phyloP scores from a whole-genome alignment of 2,797 vertebrate species.

The Hippopotamyrus pictus region DNA sequence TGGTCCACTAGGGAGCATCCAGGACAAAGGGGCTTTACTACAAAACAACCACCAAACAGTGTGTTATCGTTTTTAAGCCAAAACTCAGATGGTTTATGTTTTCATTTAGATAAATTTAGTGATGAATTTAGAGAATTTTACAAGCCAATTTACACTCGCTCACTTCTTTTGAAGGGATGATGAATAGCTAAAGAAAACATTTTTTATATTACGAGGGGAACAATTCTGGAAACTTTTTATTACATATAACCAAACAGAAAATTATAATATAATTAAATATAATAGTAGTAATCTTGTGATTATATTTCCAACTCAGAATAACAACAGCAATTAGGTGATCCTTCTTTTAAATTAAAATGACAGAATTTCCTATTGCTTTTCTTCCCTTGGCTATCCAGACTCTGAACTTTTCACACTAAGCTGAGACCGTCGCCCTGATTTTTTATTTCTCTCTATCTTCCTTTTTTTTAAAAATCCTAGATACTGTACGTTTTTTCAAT shows the following conservation, averaged over 20 bases:
- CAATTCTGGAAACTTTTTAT: neutral
- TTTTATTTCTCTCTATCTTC: neutral
- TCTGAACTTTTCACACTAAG: neutral
- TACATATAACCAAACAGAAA: neutral
- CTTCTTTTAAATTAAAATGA: neutral
- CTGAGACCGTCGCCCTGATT: neutral
- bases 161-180: neutral
- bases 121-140: neutral
- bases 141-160: neutral
- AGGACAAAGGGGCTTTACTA: neutral
- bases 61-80: neutral
- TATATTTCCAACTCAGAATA: neutral
- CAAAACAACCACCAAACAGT: neutral
- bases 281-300: neutral
- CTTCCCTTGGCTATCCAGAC: neutral
- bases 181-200: neutral
- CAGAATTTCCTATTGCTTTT: neutral
- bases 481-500: constrained; percentile 44
- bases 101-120: neutral
- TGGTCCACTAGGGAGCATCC: neutral
- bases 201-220: neutral
- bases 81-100: neutral
- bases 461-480: constrained; percentile 29
- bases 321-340: neutral
- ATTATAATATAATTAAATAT: neutral